Base-by-base conservation (phyloP, 2,113 vertebrate genomes). In the Sula dactylatra region DNA sequence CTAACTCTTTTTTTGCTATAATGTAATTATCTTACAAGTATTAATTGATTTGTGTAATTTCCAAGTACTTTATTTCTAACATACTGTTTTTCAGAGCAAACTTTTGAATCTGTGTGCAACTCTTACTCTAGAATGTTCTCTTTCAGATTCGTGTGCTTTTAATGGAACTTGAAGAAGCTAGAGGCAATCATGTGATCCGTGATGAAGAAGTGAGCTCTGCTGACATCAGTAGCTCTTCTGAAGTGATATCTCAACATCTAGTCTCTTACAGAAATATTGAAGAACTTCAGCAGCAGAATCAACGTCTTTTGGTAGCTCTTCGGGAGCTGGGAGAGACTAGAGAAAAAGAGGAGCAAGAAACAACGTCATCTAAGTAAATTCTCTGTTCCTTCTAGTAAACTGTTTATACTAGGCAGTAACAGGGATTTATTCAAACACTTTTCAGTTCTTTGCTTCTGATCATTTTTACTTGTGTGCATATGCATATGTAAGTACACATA, bases 271-370 rank as follows among this genome's bases (percentile, higher is more conserved):
- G 99, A 94, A 98, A 99, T 16, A 98, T 99, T 34, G 99, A 99
- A 95, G 99, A 99, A 71, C 99, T 99, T 66, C 99, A 99, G 80
- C 99, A 99, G 93, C 99, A 99, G 94, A 99, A 99, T 96, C 99
- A 99, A 70, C 98, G 99, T 85, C 99, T 99, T 29, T 94, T 99
- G 20, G 98, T 98, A 67, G 99, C 99, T 55, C 98, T 99, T 85
- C 97, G 99, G 56, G 99, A 99, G 79, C 98, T 99, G 67, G 98
- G 99, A 42, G 99, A 99, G 16, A 97, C 98, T 21, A 99, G 98
- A 95, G 99, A 99, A 97, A 98, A 98, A 88, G 99, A 99, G 64
- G 99, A 99, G 93, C 96, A 99, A 94, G 99, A 99, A 96, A 97
- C 98, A 19, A 98, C 98, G 3, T 98, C 98, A 65, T 97, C 98